Percentiles rank a stretch among this genome's conserved stretches.
phyloP scores from a whole-genome alignment of 2,888 invertebrate species.

The Acanthosepion esculentum region DNA sequence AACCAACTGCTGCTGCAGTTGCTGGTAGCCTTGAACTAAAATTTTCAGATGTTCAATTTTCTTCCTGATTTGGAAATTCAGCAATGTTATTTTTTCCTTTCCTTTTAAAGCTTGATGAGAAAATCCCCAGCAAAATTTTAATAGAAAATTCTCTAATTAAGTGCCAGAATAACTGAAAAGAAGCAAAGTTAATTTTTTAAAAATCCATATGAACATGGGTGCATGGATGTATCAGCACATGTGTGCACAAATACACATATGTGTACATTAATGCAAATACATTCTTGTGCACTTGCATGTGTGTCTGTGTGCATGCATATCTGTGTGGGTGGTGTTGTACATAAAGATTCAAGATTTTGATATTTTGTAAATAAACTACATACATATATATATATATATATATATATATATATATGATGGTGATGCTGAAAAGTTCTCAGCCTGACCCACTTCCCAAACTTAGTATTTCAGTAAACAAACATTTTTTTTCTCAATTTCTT shows the following conservation, averaged over 20 bases:
- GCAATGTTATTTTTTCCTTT: not conserved
- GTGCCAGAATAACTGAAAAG: not conserved
- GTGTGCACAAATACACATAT: not conserved
- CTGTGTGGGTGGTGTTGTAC: not conserved
- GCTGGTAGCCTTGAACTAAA: constrained; percentile 33
- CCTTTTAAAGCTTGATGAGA: not conserved
- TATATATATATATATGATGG: not conserved
- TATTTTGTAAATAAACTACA: not conserved
- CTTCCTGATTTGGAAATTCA: not conserved
- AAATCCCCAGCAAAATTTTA: not conserved
- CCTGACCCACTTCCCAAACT: too few species aligned
- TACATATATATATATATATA: not conserved
- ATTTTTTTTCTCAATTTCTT: too few species aligned
- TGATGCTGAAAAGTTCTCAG: too few species aligned
- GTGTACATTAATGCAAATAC: not conserved
- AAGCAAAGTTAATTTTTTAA: not conserved
- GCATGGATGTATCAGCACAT: not conserved
- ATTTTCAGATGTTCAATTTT: constrained; percentile 25
- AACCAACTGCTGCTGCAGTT: not conserved
- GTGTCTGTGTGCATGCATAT: not conserved
- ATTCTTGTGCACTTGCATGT: not conserved
- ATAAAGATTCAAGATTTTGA: not conserved
- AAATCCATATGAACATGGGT: not conserved
- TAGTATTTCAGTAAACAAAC: too few species aligned
- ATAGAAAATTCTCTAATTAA: not conserved